Evolutionary conservation across 2,888 invertebrate genomes (phyloP), one percentile per base, ranked within the genome.

Genomic region (Pachydiplax longipennis): DNA sequence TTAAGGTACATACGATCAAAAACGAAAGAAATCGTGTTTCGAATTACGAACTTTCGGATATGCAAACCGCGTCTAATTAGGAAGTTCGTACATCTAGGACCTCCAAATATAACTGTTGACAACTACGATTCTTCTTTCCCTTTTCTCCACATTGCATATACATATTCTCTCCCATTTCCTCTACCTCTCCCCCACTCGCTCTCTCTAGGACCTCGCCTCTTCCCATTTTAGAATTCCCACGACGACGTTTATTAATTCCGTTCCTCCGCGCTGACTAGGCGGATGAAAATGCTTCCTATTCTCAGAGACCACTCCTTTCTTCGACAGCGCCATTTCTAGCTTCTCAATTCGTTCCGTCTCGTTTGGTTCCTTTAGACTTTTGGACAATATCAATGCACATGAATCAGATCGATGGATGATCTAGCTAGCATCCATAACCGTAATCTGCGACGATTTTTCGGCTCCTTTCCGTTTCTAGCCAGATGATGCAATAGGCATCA

Each of bases 181-280:
- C 58, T 22, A 1, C 58, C 53, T 25, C 22, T 35, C n/a, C 37
- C 15, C 87, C 61, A 61, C 58, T 35, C 31, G 40, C 58, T 1
- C 40, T 0, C 1, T 44, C 44, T 82, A 87, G n/a, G 81, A 44
- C 81, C 81, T 22, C 65, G n/a, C 61, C 87, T 61, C 61, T 58
- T 87, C 87, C 53, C 61, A 35, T 58, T 61, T 87, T 35, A 61
- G 87, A 58, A 87, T 87, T 87, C 61, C 87, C 87, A 37, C 61
- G 13, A 2, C 87, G 65, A 65, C 87, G 40, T 61, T 37, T 37
- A 65, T 61, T 61, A 61, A 87, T 61, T 65, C 87, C 37, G 18
- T 87, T 87, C 31, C 37, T 61, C 83, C 22, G 15, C 58, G n/a
- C 22, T 87, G 73, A 73, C 73, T 73, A 31, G 73, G 25, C 31